Conservation (phyloP, 2,113 vertebrate genomes). For the Leiothrix lutea region DNA sequence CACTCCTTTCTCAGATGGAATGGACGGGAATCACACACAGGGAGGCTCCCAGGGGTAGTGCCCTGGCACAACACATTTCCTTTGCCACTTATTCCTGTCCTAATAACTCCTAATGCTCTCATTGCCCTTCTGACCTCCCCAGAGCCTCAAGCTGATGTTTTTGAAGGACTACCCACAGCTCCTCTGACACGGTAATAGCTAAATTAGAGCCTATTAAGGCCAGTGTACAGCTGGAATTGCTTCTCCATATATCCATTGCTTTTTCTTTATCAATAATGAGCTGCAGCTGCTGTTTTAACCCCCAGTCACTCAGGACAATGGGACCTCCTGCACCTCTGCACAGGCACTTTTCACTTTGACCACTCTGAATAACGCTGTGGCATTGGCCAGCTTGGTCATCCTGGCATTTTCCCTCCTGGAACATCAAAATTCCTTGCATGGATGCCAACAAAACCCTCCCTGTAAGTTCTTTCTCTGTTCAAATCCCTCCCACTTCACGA, state of each 20-base stretch:
- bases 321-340: background rate
- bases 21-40: accelerated
- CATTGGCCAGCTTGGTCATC: background rate
- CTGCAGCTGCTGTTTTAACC: background rate
- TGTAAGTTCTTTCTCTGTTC: background rate
- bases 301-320: background rate
- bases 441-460: background rate
- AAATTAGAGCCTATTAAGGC: background rate
- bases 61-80: background rate
- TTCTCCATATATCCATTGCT: background rate
- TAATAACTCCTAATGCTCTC: background rate
- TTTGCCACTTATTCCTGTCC: background rate
- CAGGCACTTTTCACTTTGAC: background rate
- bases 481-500: background rate
- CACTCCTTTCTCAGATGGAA: background rate
- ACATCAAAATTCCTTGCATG: background rate
- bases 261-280: background rate
- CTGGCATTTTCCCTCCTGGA: background rate
- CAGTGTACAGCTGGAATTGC: background rate
- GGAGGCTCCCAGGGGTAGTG: background rate
- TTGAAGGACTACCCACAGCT: background rate
- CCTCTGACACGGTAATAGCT: background rate
- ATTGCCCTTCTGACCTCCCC: background rate
- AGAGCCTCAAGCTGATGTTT: background rate
- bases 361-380: background rate